phyloP scores from a whole-genome alignment of 2,797 vertebrate species.

The Enteromius afrohamiltoni region DNA sequence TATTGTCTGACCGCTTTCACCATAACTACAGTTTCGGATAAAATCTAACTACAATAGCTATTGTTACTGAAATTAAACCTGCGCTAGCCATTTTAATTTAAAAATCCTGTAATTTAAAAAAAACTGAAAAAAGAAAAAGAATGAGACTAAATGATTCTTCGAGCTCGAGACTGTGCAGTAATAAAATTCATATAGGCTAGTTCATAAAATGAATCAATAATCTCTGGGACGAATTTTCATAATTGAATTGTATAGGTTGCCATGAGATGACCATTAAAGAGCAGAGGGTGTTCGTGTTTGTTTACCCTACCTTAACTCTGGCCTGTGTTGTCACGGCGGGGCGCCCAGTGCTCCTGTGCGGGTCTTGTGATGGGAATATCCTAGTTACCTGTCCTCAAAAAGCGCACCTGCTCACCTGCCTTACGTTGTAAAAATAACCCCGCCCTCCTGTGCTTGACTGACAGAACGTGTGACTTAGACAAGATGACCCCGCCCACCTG shows the following conservation, averaged over 20 bases:
- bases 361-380: slow-evolving; percentile 44
- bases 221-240: neutral
- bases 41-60: neutral
- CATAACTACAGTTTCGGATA: neutral
- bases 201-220: neutral
- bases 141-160: neutral
- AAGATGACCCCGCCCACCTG: slow-evolving; percentile 1
- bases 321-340: slow-evolving; percentile 25
- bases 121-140: neutral
- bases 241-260: neutral
- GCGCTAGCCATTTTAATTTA: neutral
- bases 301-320: slow-evolving; percentile 34
- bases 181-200: neutral
- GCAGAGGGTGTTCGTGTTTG: neutral
- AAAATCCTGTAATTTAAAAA: neutral
- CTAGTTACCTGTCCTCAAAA: slow-evolving; percentile 19
- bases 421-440: neutral
- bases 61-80: neutral
- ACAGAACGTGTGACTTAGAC: neutral
- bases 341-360: slow-evolving; percentile 22
- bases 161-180: neutral
- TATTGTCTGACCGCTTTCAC: neutral
- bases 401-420: slow-evolving; percentile 37
- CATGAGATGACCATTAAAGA: neutral
- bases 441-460: slow-evolving; percentile 32